Conservation (phyloP, 64 coral and sea anemone genomes). For the Platygyra sinensis region DNA sequence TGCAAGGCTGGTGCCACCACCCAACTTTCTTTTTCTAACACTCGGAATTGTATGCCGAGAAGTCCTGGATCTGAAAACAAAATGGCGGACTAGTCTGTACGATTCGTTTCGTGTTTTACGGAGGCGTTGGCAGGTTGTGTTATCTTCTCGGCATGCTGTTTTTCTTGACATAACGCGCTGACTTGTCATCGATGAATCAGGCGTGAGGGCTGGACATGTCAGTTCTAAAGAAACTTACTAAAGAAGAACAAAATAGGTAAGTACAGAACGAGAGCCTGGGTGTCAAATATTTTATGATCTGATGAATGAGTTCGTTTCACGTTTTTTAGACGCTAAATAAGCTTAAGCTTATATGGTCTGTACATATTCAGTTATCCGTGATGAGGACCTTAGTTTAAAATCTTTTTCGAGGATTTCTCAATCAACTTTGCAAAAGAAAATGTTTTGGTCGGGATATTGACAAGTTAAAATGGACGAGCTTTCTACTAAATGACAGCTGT, state of each 20-base stretch:
- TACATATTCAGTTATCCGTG: no score
- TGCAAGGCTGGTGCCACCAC: no score
- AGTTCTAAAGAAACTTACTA: slow-evolving; percentile 8
- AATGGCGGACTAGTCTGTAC: not conserved
- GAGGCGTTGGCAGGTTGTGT: not conserved
- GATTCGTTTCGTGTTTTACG: not conserved
- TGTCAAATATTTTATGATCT: not conserved
- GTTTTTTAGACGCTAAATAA: no score
- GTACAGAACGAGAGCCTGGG: not conserved
- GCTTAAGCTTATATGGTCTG: no score
- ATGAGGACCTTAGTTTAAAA: no score
- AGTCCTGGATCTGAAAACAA: slow-evolving; percentile 2
- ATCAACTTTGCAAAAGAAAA: no score
- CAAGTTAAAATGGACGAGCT: not conserved
- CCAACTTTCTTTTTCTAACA: not conserved
- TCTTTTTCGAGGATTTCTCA: no score
- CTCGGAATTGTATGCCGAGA: not conserved
- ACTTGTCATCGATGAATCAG: not conserved
- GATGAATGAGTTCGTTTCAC: not conserved
- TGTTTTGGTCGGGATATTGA: no score
- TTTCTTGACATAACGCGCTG: not conserved
- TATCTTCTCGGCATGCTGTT: not conserved
- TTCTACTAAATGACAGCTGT: not conserved
- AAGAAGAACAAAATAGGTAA: slow-evolving; percentile 5
- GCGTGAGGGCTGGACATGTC: not conserved